Base-by-base conservation (phyloP, 2,113 vertebrate genomes). In the Acanthochromis polyacanthus region DNA sequence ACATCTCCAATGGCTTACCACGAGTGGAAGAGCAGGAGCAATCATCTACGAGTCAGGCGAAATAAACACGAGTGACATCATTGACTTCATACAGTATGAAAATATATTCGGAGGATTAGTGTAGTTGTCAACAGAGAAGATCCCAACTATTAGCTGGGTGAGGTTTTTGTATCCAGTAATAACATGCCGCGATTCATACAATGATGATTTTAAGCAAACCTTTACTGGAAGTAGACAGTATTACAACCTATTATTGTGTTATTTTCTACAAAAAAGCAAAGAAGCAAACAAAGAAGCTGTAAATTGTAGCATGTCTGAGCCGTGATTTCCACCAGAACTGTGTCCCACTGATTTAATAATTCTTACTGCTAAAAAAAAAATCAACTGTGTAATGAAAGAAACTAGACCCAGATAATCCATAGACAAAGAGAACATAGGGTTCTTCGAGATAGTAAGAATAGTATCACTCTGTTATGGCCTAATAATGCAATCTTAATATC, bases 1-100 rank as follows among this genome's bases (percentile, higher is more conserved):
- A 86, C 77, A 81, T 91, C 88, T 92, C 90, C 89, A 87, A 81
- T 92, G 92, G 69, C 56, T 91, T 88, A 60, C 62, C 17, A 78
- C 55, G 86, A 88, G 78, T 53, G 64, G 53, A 84, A 60, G 48
- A 68, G 72, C 67, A 78, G 53, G 59, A 45, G 71, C 83, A 86
- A 82, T 80, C 51, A 66, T 70, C 36, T 60, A 30, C 8, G 55
- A 73, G 59, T 68, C 55, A 68, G 17, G 71, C 25, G 30, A 55
- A 73, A 71, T 80, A 85, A 89, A 83, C 83, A 80, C 52, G 38
- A 75, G 74, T 58, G 75, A 82, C 20, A 23, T 85, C 67, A 82
- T 15, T 68, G 50, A 52, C 10, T 51, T 30, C 11, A 57, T 15
- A 22, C 20, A 59, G 23, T 32, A 16, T 25, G 25, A 30, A 61